Evolutionary conservation across 2,113 vertebrate genomes (phyloP).

Genomic region (Salvelinus alpinus): DNA sequence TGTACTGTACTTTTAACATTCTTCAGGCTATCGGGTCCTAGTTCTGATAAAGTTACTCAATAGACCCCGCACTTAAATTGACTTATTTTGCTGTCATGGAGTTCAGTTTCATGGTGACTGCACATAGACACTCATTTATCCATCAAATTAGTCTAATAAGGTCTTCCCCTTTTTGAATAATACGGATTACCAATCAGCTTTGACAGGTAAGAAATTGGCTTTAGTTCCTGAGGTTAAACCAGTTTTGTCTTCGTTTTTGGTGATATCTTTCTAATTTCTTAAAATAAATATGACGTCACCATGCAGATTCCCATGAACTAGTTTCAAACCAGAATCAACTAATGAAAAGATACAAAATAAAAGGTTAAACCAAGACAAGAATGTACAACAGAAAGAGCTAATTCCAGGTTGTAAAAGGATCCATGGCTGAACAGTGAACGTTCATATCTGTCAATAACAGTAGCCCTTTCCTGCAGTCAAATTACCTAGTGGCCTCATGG

Average conservation of each 20-base stretch:
- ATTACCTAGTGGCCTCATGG: no score
- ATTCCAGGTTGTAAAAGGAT: neutral
- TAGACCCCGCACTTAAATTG: neutral
- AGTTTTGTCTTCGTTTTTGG: neutral
- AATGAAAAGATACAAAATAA: neutral
- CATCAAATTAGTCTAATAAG: conserved; percentile 27
- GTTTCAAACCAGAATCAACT: neutral
- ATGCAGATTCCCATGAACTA: neutral
- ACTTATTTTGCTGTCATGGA: conserved; percentile 16
- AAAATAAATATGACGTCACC: neutral
- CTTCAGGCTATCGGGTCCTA: neutral
- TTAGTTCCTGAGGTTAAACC: conserved; percentile 37
- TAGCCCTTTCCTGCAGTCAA: neutral
- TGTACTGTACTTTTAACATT: neutral
- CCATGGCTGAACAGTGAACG: neutral
- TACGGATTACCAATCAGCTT: conserved; percentile 22
- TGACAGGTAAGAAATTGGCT: conserved; percentile 3
- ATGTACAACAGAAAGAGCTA: neutral
- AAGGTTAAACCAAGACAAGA: neutral
- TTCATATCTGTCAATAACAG: neutral
- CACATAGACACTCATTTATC: conserved; percentile 32
- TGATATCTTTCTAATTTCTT: neutral
- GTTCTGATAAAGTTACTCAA: neutral
- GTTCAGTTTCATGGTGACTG: neutral
- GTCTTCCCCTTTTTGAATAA: neutral